A percentile compares a stretch with the other conserved stretches of the same genome.
phyloP scores from a whole-genome alignment of 2,113 vertebrate species.

The Mesembrinibis cayennensis region DNA sequence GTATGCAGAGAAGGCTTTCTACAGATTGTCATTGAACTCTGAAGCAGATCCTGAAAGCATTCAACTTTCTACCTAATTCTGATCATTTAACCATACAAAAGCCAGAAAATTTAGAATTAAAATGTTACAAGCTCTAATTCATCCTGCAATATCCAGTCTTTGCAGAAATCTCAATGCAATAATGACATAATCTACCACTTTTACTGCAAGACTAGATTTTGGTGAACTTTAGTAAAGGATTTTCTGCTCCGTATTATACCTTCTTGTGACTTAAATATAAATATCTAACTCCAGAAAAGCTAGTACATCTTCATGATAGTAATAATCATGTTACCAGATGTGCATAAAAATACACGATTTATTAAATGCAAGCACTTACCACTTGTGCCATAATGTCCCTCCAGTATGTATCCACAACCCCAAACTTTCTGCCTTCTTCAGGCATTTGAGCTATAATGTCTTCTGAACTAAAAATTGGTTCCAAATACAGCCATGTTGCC shows the following conservation, averaged over 20 bases:
- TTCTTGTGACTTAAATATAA: background rate
- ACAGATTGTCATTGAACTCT: background rate
- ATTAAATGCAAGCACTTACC: conserved; percentile 67
- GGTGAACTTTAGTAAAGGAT: background rate
- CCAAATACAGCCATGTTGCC: conserved; percentile 89
- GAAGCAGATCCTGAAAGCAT: background rate
- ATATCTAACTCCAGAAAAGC: background rate
- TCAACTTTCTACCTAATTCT: background rate
- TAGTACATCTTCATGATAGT: background rate
- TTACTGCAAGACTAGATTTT: background rate
- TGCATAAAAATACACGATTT: background rate
- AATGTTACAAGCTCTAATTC: background rate
- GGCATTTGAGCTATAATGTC: conserved; percentile 94
- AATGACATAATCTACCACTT: background rate
- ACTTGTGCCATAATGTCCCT: conserved; percentile 82
- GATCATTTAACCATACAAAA: background rate
- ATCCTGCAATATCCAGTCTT: background rate
- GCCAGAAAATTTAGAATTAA: background rate
- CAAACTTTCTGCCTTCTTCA: conserved; percentile 89
- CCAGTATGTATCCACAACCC: conserved; percentile 85
- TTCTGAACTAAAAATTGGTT: conserved; percentile 93
- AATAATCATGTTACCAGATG: background rate
- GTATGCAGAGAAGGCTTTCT: background rate
- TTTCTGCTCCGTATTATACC: background rate
- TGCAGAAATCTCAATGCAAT: background rate